Conservation (phyloP, 1,140 invertebrate species). For the Lutraria rhynchaena region DNA sequence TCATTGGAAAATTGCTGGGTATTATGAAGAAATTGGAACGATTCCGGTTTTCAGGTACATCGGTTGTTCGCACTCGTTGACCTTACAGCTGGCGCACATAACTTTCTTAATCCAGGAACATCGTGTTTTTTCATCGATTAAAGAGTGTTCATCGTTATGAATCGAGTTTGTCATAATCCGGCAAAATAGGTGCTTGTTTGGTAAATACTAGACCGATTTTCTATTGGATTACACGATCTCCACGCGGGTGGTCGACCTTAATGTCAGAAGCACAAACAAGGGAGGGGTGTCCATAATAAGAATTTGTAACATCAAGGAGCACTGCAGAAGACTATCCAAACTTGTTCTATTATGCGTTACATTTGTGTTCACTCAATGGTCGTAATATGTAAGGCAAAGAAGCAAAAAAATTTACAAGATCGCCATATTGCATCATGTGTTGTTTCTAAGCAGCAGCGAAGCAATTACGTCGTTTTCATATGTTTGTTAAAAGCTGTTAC, state of each 20-base stretch:
- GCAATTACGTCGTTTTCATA: no score
- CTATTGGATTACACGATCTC: slow-evolving; percentile 2
- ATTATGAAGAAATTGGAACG: slow-evolving; percentile 28
- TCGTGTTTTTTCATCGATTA: slow-evolving; percentile 33
- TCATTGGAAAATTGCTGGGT: slow-evolving; percentile 47
- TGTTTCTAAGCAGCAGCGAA: no score
- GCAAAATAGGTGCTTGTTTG: slow-evolving; percentile 10
- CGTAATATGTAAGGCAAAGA: no score
- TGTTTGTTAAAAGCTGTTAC: no score
- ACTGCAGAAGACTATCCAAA: no score
- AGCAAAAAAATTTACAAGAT: no score
- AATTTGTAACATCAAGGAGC: no score
- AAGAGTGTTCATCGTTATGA: background rate
- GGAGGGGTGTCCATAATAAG: no score
- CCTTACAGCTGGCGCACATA: slow-evolving; percentile 46
- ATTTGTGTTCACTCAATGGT: no score
- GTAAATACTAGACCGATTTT: slow-evolving; percentile 13
- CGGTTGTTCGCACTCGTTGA: slow-evolving; percentile 14
- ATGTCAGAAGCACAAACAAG: no score
- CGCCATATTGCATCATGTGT: no score
- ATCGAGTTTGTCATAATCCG: slow-evolving; percentile 10
- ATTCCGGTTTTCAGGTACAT: slow-evolving; percentile 51
- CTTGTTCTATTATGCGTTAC: no score
- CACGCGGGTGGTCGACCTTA: slow-evolving; percentile 14
- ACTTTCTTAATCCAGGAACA: slow-evolving; percentile 44